Base-by-base conservation (phyloP, 2,888 invertebrate species). In the Hofmannophila pseudospretella region DNA sequence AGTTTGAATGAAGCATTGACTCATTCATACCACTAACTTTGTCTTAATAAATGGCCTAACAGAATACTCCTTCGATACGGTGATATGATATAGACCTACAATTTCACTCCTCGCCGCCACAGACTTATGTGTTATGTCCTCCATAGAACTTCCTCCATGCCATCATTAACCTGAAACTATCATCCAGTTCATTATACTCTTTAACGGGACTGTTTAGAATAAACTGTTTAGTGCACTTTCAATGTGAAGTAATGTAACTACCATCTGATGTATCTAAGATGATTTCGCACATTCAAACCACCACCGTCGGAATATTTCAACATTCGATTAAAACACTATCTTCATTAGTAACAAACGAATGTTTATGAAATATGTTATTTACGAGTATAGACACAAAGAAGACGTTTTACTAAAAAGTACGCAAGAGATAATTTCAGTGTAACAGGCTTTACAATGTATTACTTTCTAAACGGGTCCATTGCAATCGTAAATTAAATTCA, bases 81-180 rank as follows among this genome's bases (percentile, higher is more conserved):
- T 16, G 25, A 12, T 20, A 9, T 25, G 20, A 35, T 35, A 35
- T 22, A 29, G 10, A 29, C n/a, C n/a, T 13, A 35, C 22, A 13
- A 29, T 28, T 35, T 19, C 16, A 36, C n/a, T 11, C 7, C 14
- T 13, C 19, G 20, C 25, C 31, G 12, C 33, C 7, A 34, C 26
- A 19, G 19, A 27, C 19, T 31, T 32, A 32, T 31, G 16, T 16
- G 11, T 22, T 14, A 9, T 26, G 22, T 14, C 38, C 25, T 16
- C 16, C 19, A 19, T 34, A 25, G 22, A 34, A 35, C 39, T 39
- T 39, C 34, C 39, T 31, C 16, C 7, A 26, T 30, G 25, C 35
- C 32, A 39, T 39, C 32, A 39, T 39, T 39, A 39, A 39, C 39
- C 39, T 39, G 23, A 39, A 39, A 36, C 32, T 23, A 38, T 39